Conservation (phyloP, 2,797 vertebrate species). For the Sylvia borin region DNA sequence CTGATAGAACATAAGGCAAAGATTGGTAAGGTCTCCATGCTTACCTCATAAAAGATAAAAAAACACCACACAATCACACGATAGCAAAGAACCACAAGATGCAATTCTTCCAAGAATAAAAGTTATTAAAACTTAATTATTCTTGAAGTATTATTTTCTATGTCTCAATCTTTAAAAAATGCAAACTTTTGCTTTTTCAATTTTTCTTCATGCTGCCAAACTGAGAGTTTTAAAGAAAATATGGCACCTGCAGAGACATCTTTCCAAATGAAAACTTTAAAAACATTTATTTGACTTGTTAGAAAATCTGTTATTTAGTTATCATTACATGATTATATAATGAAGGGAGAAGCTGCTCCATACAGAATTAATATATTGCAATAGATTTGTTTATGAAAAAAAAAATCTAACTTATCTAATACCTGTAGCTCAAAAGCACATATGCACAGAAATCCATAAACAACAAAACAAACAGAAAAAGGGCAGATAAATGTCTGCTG, state of each 20-base stretch:
- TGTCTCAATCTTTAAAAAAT: not conserved
- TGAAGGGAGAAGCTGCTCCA: not conserved
- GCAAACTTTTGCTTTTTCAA: not conserved
- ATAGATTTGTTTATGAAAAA: not conserved
- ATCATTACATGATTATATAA: not conserved
- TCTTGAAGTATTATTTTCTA: not conserved
- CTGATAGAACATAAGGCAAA: not conserved
- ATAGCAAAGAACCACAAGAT: not conserved
- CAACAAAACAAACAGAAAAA: not conserved
- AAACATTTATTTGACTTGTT: not conserved
- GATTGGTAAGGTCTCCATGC: not conserved
- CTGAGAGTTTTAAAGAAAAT: not conserved
- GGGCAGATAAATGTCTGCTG: not conserved
- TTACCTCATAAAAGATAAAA: not conserved
- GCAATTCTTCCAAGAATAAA: not conserved
- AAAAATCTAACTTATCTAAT: not conserved
- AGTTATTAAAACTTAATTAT: not conserved
- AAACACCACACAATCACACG: not conserved
- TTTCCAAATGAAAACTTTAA: not conserved
- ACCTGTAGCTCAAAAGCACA: not conserved
- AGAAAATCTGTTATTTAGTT: slow-evolving; percentile 12
- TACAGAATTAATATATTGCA: not conserved
- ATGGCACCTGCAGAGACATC: not conserved
- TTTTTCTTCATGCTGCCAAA: not conserved
- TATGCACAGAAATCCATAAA: not conserved